A percentile compares a stretch with the other conserved stretches of the same genome.
Conservation (phyloP, 2,797 vertebrate species). For the Spea hammondii region DNA sequence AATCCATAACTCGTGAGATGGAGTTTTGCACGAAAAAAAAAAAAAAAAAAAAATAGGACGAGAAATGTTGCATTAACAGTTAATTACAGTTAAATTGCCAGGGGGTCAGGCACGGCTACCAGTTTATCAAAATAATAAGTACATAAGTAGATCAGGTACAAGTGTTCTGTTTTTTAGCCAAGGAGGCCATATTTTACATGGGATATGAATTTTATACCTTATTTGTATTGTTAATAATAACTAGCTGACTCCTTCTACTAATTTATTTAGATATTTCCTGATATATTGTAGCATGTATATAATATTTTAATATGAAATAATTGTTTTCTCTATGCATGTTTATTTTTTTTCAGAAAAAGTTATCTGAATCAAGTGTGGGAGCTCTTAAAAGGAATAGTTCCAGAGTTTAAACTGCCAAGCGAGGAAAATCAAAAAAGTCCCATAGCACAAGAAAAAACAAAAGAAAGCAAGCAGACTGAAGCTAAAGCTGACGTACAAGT, state of each 20-base stretch:
- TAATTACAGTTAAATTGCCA: no score
- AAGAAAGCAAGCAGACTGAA: slow-evolving; percentile 56
- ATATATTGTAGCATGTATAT: no score
- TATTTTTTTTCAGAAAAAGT: slow-evolving; percentile 63
- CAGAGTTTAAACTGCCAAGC: slow-evolving; percentile 71
- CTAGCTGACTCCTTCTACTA: not conserved
- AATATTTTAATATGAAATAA: not conserved
- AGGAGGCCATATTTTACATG: no score
- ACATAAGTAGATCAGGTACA: no score
- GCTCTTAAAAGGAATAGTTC: slow-evolving; percentile 75
- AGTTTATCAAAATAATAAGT: no score
- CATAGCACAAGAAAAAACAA: slow-evolving; percentile 53
- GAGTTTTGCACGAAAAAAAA: no score
- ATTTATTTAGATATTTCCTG: not conserved
- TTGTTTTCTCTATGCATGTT: not conserved
- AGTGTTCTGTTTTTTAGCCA: no score
- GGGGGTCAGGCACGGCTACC: no score
- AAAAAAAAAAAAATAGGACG: no score
- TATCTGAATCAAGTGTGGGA: slow-evolving; percentile 74
- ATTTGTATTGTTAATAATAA: not conserved
- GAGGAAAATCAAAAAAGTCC: slow-evolving; percentile 53
- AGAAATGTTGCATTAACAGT: no score
- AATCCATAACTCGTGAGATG: no score
- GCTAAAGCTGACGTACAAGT: slow-evolving; percentile 55
- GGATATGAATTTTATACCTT: no score